Base-by-base conservation (phyloP, 2,113 vertebrate species). In the Triplophysa tibetana region DNA sequence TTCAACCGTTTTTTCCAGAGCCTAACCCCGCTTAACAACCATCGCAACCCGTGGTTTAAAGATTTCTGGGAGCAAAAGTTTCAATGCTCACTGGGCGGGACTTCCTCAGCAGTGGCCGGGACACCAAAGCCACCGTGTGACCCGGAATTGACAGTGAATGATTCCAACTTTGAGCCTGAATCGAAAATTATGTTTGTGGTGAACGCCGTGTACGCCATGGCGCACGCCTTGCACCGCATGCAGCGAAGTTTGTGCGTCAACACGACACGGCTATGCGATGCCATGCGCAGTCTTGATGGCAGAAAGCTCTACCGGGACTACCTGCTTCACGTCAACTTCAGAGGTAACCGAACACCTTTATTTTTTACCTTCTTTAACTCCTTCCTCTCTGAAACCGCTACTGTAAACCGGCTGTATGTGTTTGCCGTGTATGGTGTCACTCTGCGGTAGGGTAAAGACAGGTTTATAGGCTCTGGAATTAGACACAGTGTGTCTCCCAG, bases 131-230 rank as follows among this genome's bases (percentile, higher is more conserved):
- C 85, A 1, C 52, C 84, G 0, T 99, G 98, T 64, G 95, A 96
- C 54, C 94, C 92, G 79, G 93, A 94, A 83, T 87, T 98, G 87
- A 89, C 89, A 17, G 93, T 98, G 69, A 94, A 97, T 89, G 94
- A 94, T 66, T 94, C 88, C 65, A 96, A 94, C 85, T 99, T 98
- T 0, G 97, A 99, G 77, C 98, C 98, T 10, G 97, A 99, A 87
- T 98, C 98, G 76, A 99, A 99, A 90, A 98, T 99, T 88, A 99
- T 98, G 98, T 99, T 99, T 84, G 98, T 99, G 68, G 94, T 99
- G 72, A 99, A 99, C 0, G 98, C 98, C 0, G 98, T 99, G 26
- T 99, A 98, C 10, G 96, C 96, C 5, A 97, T 99, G 94, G 98
- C 98, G 16, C 93, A 95, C 0, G 96, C 98, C 14, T 91, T 99